phyloP scores from a whole-genome alignment of 2,113 vertebrate genomes.

The Microcebus jonahi region DNA sequence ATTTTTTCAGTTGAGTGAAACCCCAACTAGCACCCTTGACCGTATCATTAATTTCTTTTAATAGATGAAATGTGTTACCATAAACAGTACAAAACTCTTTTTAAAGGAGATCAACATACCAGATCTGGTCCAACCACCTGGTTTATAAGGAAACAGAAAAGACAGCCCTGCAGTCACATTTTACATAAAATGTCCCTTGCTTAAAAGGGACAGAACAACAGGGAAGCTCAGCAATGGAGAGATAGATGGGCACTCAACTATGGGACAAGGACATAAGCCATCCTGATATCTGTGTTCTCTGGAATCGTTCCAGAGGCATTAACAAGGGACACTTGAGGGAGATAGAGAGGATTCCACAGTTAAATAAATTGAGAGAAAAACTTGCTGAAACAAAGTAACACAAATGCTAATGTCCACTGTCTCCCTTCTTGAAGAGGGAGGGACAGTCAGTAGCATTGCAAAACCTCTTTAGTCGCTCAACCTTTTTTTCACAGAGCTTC shows the following conservation, averaged over 20 bases:
- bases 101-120: neutral
- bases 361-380: neutral
- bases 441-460: neutral
- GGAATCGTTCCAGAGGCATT: neutral
- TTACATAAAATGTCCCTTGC: neutral
- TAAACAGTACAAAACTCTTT: neutral
- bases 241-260: neutral
- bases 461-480: neutral
- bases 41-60: constrained; percentile 48
- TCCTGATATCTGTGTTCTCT: neutral
- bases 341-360: neutral
- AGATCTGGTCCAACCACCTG: neutral
- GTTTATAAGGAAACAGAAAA: neutral
- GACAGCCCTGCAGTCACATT: neutral
- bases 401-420: neutral
- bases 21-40: neutral
- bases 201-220: neutral
- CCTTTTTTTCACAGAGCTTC: neutral
- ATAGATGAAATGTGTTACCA: neutral
- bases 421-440: neutral
- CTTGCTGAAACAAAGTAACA: neutral
- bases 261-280: neutral
- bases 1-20: constrained; percentile 48
- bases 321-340: neutral
- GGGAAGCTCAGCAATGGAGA: neutral